These are phyloP conservation scores for Taenaris catops DNA, from an alignment of 2,888 invertebrate genomes.

Conservation along the genomic window DNA sequence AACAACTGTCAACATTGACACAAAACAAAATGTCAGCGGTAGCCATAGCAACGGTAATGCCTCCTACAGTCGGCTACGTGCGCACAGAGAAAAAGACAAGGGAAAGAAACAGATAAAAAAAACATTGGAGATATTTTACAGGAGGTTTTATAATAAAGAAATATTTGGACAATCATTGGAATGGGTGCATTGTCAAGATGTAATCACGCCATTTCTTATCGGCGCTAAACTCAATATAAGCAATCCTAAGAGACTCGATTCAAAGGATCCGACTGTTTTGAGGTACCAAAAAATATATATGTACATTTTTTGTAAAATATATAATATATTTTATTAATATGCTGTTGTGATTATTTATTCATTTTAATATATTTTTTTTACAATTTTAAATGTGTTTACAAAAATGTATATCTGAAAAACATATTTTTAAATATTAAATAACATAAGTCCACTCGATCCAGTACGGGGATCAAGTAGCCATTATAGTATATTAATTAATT, in stretches of 20 bases:
- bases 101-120: constrained; percentile 16
- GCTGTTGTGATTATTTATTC: too few species aligned
- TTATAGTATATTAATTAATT: too few species aligned
- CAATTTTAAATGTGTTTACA: too few species aligned
- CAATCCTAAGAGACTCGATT: constrained; percentile 6
- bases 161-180: constrained; percentile 18
- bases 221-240: constrained; percentile 31
- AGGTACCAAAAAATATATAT: constrained; percentile 29
- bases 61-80: constrained; percentile 1
- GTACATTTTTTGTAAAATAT: too few species aligned
- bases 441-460: too few species aligned
- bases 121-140: constrained; percentile 29
- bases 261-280: constrained; percentile 23
- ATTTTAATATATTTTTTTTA: too few species aligned
- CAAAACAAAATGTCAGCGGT: neutral
- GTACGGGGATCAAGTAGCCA: too few species aligned
- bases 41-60: neutral
- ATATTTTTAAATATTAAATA: too few species aligned
- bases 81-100: constrained; percentile 6
- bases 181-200: constrained; percentile 37
- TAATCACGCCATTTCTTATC: constrained; percentile 37
- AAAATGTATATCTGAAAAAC: too few species aligned
- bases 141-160: constrained; percentile 21
- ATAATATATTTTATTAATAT: too few species aligned
- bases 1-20: constrained; percentile 14